phyloP scores from a whole-genome alignment of 2,797 vertebrate species.

The Myotis daubentonii region DNA sequence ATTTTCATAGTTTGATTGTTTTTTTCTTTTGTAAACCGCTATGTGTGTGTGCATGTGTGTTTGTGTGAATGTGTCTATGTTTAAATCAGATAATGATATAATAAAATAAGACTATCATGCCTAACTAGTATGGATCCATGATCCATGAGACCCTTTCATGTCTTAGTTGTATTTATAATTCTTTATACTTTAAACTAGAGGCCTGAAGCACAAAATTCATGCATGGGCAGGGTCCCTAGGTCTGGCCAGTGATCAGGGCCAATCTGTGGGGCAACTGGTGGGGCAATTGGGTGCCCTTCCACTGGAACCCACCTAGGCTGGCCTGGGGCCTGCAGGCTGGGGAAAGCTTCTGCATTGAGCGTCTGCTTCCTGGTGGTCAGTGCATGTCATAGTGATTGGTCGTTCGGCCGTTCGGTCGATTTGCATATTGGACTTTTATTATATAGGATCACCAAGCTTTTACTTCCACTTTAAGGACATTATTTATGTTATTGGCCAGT shows the following conservation, averaged over 20 bases:
- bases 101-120: neutral
- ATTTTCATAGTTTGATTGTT: neutral
- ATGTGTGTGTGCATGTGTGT: neutral
- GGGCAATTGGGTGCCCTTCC: too few species aligned
- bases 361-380: too few species aligned
- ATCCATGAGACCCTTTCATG: neutral
- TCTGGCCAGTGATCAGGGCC: too few species aligned
- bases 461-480: neutral
- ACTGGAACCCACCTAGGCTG: too few species aligned
- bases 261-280: too few species aligned
- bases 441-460: neutral
- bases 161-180: neutral
- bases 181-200: neutral
- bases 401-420: accelerated
- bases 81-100: neutral
- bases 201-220: too few species aligned
- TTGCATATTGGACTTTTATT: too few species aligned
- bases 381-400: too few species aligned
- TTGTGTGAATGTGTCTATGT: neutral
- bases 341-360: too few species aligned
- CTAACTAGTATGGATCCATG: neutral
- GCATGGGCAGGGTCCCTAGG: too few species aligned
- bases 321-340: too few species aligned
- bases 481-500: neutral
- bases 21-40: neutral